Conservation (phyloP, 1,140 invertebrate species). For the Eumeta japonica region DNA sequence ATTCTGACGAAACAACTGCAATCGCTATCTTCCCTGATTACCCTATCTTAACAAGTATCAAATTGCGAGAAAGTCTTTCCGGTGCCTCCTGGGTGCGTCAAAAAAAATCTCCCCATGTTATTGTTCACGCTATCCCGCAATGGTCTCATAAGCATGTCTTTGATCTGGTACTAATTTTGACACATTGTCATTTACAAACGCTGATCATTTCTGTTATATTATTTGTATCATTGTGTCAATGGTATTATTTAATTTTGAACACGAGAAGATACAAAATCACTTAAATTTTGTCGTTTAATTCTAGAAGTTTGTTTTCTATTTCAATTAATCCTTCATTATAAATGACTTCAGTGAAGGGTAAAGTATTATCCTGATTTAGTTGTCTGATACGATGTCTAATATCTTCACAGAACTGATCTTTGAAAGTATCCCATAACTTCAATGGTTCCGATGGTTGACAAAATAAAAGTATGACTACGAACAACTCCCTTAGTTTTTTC, state of each 20-base stretch:
- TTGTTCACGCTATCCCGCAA: conserved; percentile 12
- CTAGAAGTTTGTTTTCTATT: conserved; percentile 18
- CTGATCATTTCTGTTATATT: conserved; percentile 10
- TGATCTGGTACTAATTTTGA: no score
- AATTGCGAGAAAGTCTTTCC: conserved; percentile 12
- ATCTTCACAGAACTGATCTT: conserved; percentile 12
- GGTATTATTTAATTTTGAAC: conserved; percentile 14
- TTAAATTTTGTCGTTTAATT: conserved; percentile 17
- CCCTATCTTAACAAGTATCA: conserved; percentile 8
- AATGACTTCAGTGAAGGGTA: conserved; percentile 5
- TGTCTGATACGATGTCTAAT: conserved; percentile 10
- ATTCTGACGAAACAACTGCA: conserved; percentile 13
- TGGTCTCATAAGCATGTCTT: no score
- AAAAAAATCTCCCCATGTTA: conserved; percentile 7
- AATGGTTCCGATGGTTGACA: no score
- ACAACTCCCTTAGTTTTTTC: conserved; percentile 9
- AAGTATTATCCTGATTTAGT: conserved; percentile 8
- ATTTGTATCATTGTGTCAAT: conserved; percentile 12
- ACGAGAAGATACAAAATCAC: conserved; percentile 14
- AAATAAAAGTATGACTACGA: no score
- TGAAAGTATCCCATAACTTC: conserved; percentile 13
- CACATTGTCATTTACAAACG: conserved; percentile 4
- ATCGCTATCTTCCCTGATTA: conserved; percentile 12
- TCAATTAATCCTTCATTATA: conserved; percentile 14
- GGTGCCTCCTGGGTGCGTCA: conserved; percentile 8